Base-by-base conservation (phyloP, 1,140 invertebrate genomes). In the Drosophila setifemur region DNA sequence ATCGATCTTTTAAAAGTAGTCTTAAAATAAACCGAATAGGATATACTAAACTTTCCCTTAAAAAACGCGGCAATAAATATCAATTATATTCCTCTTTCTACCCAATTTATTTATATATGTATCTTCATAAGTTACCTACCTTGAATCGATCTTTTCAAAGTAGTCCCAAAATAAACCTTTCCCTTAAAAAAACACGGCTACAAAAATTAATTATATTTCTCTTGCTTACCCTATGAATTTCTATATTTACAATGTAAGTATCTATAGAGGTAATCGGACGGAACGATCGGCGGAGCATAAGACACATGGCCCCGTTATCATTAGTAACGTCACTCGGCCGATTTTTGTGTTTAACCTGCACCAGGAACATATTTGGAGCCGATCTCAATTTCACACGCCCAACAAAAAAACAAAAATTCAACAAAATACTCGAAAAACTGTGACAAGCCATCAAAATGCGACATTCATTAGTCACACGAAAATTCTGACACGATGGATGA, bases 381-480 rank as follows among this genome's bases (percentile, higher is more conserved):
- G 6, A 11, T 18, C 42, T 63, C 29, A 28, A 77, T 83, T 81
- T 83, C 73, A 83, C 78, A 85, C 78, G 33, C 66, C 61, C 35
- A 66, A 60, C 11, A 23, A 7, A 14, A 18, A 33, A 60, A 26
- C n/a, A 35, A 45, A 45, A 57, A 18, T 33, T 23, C 50, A 37
- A 35, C 57, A 47, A 60, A 47, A 12, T 21, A 25, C 16, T 14
- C 2, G 14, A 29, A 25, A 39, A 29, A 25, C 25, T 29, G 12
- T 81, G 78, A 82, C 78, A 85, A 57, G 53, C 69, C 63, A 61
- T 85, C 79, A 82, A 60, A 78, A 35, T 48, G 33, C 53, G 58
- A 45, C 57, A 50, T 61, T 82, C 78, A 82, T 82, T 82, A 82
- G 79, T 82, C 73, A 78, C 78, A 78, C 58, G 45, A 44, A 77